A percentile compares a stretch with the other conserved stretches of the same genome.
phyloP scores from a whole-genome alignment of 2,797 vertebrate genomes.

The Calcarius lapponicus region DNA sequence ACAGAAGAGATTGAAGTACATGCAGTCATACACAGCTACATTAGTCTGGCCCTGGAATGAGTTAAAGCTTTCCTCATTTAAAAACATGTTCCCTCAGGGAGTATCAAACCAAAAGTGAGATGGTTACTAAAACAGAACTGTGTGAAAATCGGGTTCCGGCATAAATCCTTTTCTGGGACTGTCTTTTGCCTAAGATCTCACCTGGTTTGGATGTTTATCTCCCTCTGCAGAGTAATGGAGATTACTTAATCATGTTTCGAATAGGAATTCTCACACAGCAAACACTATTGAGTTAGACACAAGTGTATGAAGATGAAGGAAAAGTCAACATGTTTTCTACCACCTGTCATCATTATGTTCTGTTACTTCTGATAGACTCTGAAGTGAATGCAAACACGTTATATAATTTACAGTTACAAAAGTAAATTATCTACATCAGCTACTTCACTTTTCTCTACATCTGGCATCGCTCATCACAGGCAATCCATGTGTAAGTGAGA shows the following conservation, averaged over 20 bases:
- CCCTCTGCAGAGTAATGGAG: not conserved
- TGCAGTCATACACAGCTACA: not conserved
- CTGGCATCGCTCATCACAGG: conserved; percentile 50
- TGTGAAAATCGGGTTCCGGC: not conserved
- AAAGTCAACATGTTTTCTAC: conserved; percentile 59
- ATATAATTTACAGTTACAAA: conserved; percentile 68
- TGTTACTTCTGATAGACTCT: conserved; percentile 62
- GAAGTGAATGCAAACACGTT: conserved; percentile 67
- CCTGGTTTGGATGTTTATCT: not conserved
- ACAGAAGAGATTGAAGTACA: not conserved
- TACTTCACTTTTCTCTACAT: conserved; percentile 61
- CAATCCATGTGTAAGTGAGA: not conserved
- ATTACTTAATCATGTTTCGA: not conserved
- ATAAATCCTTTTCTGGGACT: not conserved
- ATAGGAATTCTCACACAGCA: not conserved
- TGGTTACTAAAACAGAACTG: not conserved
- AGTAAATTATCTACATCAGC: conserved; percentile 51
- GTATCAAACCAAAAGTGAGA: not conserved
- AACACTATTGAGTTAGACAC: not conserved
- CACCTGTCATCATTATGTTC: conserved; percentile 65
- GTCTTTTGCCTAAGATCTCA: not conserved
- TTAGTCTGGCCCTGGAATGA: not conserved
- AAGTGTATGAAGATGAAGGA: conserved; percentile 56
- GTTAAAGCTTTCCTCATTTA: not conserved
- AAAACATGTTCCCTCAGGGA: not conserved